Conservation (phyloP, 2,888 invertebrate species). For the Pollenia amentaria region DNA sequence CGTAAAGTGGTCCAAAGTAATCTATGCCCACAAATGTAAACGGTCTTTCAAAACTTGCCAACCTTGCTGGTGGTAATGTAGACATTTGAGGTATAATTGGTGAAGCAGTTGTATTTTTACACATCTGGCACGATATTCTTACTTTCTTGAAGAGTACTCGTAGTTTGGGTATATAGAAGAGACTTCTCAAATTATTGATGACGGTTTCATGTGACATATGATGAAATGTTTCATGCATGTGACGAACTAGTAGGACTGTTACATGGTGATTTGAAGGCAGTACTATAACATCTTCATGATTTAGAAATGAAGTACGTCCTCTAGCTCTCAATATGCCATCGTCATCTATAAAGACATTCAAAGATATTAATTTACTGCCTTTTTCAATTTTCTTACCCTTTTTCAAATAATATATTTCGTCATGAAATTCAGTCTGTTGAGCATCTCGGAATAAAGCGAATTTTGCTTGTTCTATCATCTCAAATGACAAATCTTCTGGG, state of each 20-base stretch:
- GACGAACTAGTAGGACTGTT: slow-evolving; percentile 46
- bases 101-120: slow-evolving; percentile 64
- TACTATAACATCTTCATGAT: slow-evolving; percentile 55
- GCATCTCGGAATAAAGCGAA: background rate
- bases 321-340: slow-evolving; percentile 58
- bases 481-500: slow-evolving; percentile 16
- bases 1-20: slow-evolving; percentile 73
- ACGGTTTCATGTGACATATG: slow-evolving; percentile 59
- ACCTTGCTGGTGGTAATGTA: slow-evolving; percentile 63
- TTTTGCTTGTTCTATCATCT: slow-evolving; percentile 57
- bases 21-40: slow-evolving; percentile 74
- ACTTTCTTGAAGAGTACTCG: slow-evolving; percentile 66
- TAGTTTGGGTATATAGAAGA: slow-evolving; percentile 55
- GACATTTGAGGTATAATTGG: slow-evolving; percentile 72
- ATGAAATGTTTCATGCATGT: slow-evolving; percentile 49
- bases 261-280: slow-evolving; percentile 57
- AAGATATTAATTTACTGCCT: slow-evolving; percentile 60
- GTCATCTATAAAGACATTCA: slow-evolving; percentile 69
- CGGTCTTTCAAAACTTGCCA: slow-evolving; percentile 68
- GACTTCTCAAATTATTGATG: slow-evolving; percentile 54
- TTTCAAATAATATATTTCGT: slow-evolving; percentile 61
- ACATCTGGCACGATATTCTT: slow-evolving; percentile 66
- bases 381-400: slow-evolving; percentile 56
- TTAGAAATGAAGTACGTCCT: slow-evolving; percentile 58
- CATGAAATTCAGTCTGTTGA: slow-evolving; percentile 40